Evolutionary conservation across 2,797 vertebrate species (phyloP).

Genomic region (Chromis chromis): DNA sequence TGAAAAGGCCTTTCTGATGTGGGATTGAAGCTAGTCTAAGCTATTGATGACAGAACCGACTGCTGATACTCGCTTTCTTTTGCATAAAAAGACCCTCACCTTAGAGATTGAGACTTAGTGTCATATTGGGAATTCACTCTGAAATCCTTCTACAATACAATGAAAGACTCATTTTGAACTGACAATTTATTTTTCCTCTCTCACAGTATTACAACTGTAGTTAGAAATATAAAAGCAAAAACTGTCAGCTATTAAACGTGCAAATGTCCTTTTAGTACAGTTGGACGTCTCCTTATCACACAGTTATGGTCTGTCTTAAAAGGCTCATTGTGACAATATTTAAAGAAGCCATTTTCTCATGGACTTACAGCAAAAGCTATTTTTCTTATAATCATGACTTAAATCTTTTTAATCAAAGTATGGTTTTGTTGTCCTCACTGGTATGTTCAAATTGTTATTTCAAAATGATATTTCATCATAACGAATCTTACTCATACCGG

Average conservation of each 20-base stretch:
- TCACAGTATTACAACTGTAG: neutral
- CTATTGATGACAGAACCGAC: constrained; percentile 25
- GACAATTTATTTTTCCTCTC: neutral
- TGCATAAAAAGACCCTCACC: constrained; percentile 11
- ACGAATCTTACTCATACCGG: neutral
- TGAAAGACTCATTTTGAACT: neutral
- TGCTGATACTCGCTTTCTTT: constrained; percentile 48
- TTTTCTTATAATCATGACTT: too few species aligned
- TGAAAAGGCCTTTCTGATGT: constrained; percentile 62
- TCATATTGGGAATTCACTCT: neutral
- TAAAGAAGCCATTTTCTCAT: too few species aligned
- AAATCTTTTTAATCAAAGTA: too few species aligned
- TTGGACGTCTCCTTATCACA: too few species aligned
- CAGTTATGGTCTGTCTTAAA: too few species aligned
- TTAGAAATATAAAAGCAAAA: neutral
- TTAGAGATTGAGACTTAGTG: constrained; percentile 11
- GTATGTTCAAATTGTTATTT: neutral
- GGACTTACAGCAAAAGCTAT: too few species aligned
- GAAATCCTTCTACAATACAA: neutral
- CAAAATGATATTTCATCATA: neutral
- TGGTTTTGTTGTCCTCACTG: too few species aligned
- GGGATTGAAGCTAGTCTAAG: constrained; percentile 51
- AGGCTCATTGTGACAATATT: too few species aligned
- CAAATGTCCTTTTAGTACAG: too few species aligned
- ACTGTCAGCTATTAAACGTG: too few species aligned